Conservation (phyloP, 2,888 invertebrate genomes). For the Microctonus brassicae region DNA sequence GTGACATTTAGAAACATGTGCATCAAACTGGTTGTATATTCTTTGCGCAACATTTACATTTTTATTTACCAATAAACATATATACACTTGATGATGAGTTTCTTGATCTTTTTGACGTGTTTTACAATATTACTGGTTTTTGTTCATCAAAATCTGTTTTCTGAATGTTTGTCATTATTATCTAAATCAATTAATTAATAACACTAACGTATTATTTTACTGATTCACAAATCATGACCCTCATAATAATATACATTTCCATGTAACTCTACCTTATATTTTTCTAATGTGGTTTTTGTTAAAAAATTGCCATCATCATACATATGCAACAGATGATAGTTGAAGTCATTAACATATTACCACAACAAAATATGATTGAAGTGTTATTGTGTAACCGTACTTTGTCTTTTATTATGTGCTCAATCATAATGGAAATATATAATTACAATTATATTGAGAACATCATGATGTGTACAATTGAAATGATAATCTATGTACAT, state of each 20-base stretch:
- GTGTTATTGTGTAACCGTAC: neutral
- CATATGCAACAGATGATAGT: too few species aligned
- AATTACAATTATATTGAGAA: too few species aligned
- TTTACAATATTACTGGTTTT: neutral
- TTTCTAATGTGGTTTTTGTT: too few species aligned
- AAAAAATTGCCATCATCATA: too few species aligned
- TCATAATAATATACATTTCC: too few species aligned
- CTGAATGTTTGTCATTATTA: neutral
- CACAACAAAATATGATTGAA: neutral
- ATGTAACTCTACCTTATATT: too few species aligned
- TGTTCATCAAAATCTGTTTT: neutral
- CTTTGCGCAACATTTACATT: slow-evolving; percentile 14
- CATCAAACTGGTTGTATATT: slow-evolving; percentile 7
- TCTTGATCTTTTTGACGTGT: neutral
- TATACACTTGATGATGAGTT: neutral
- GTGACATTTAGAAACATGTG: slow-evolving; percentile 24
- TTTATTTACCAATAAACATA: neutral
- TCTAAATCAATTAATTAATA: neutral
- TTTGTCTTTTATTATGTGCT: neutral
- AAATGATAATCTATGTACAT: too few species aligned
- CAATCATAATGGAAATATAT: too few species aligned
- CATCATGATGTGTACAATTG: too few species aligned
- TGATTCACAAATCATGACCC: too few species aligned
- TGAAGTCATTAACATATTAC: neutral
- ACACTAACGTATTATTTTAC: too few species aligned